phyloP scores from a whole-genome alignment of 2,888 invertebrate genomes.

The Heliconius aoede region DNA sequence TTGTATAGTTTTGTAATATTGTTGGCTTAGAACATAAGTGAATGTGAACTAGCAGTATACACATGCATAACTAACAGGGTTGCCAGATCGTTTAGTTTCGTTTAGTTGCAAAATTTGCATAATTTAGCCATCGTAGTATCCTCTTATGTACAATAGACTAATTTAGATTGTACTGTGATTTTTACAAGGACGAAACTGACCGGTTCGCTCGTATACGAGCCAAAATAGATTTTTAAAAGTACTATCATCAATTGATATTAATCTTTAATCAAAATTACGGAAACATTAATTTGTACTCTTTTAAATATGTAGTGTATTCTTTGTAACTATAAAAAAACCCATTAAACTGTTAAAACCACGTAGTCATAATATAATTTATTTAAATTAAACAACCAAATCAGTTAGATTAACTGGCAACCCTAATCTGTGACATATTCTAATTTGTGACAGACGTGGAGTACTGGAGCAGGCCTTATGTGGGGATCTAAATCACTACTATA shows the following conservation, averaged over 20 bases:
- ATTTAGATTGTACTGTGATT: background rate
- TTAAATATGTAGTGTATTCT: no score
- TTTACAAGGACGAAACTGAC: background rate
- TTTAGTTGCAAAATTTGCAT: conserved; percentile 11
- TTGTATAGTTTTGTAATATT: background rate
- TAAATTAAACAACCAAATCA: background rate
- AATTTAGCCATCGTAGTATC: conserved; percentile 3
- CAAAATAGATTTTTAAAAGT: background rate
- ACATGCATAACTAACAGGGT: conserved; percentile 15
- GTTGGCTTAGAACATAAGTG: background rate
- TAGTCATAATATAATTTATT: background rate
- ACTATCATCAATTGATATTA: background rate
- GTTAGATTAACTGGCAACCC: background rate
- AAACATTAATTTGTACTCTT: no score
- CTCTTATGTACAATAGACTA: conserved; percentile 6
- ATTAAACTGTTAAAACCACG: background rate
- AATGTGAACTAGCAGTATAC: conserved; percentile 7
- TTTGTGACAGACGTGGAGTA: background rate
- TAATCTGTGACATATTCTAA: background rate
- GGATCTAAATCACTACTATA: no score
- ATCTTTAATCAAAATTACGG: no score
- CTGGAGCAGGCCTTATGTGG: no score
- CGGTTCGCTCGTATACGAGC: background rate
- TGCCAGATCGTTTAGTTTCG: conserved; percentile 7
- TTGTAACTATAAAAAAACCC: no score